Evolutionary conservation across 1,140 invertebrate species (phyloP).

Genomic region (Phymorhynchus buccinoides): DNA sequence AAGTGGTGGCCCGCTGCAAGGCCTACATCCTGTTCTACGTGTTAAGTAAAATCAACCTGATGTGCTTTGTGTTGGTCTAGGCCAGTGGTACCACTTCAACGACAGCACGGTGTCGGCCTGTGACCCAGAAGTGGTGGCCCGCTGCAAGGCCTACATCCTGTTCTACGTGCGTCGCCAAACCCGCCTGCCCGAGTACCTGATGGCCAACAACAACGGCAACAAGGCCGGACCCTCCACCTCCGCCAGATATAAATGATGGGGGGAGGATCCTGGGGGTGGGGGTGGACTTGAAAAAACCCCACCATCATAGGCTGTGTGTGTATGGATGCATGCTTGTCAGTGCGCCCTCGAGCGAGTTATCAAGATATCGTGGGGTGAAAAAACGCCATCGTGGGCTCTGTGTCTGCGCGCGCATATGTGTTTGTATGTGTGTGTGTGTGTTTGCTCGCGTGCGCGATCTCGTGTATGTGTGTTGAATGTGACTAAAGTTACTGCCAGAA

Average conservation of each 20-base stretch:
- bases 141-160: constrained; percentile 89
- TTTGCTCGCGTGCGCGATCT: too few species aligned
- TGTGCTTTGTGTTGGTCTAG: constrained; percentile 61
- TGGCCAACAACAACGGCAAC: constrained; percentile 20
- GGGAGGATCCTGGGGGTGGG: background rate
- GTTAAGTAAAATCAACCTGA: too few species aligned
- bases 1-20: constrained; percentile 84
- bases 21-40: constrained; percentile 91
- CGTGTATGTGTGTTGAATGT: background rate
- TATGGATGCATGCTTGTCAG: background rate
- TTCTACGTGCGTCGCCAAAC: constrained; percentile 86
- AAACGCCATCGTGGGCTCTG: too few species aligned
- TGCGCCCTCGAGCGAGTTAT: too few species aligned
- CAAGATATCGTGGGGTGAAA: too few species aligned
- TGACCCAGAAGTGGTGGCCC: constrained; percentile 81
- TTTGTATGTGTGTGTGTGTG: too few species aligned
- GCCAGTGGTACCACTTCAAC: constrained; percentile 90
- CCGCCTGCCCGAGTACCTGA: constrained; percentile 63
- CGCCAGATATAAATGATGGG: constrained; percentile 24
- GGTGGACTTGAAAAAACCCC: too few species aligned
- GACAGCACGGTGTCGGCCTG: constrained; percentile 87
- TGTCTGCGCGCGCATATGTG: too few species aligned
- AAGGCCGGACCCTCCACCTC: background rate
- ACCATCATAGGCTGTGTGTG: background rate
- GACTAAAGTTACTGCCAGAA: background rate